Conservation (phyloP, 2,113 vertebrate genomes). For the Oncorhynchus kisutch region DNA sequence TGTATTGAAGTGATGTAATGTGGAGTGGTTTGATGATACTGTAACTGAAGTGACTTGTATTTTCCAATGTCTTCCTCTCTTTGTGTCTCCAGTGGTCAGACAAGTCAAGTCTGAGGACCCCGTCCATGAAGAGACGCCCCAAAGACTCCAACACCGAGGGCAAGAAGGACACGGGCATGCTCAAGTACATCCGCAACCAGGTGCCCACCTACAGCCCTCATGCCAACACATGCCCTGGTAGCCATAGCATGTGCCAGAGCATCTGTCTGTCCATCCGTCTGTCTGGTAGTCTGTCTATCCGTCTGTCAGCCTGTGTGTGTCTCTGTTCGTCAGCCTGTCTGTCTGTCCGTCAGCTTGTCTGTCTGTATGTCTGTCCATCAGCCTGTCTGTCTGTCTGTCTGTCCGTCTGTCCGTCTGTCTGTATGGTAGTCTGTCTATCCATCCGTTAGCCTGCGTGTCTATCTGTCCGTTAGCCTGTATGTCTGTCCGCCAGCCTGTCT, state of each 20-base stretch:
- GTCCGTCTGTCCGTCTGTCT: too few species aligned
- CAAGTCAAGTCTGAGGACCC: slow-evolving; percentile 94
- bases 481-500: not conserved
- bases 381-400: too few species aligned
- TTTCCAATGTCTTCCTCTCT: not conserved
- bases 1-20: not conserved
- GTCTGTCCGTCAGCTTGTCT: too few species aligned
- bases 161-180: slow-evolving; percentile 96
- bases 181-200: slow-evolving; percentile 98
- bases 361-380: too few species aligned
- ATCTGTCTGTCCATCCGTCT: not conserved
- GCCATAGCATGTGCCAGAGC: not conserved
- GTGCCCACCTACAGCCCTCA: slow-evolving; percentile 58
- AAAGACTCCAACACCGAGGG: slow-evolving; percentile 86
- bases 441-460: not conserved
- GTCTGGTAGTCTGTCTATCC: too few species aligned
- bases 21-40: not conserved
- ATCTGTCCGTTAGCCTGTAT: not conserved
- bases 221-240: not conserved
- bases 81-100: slow-evolving; percentile 84
- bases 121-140: slow-evolving; percentile 92
- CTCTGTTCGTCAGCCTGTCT: too few species aligned
- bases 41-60: not conserved
- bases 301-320: too few species aligned
- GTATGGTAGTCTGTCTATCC: not conserved